A percentile compares a stretch with the other conserved stretches of the same genome.
phyloP scores from a whole-genome alignment of 2,797 vertebrate genomes.

The Artibeus lituratus region DNA sequence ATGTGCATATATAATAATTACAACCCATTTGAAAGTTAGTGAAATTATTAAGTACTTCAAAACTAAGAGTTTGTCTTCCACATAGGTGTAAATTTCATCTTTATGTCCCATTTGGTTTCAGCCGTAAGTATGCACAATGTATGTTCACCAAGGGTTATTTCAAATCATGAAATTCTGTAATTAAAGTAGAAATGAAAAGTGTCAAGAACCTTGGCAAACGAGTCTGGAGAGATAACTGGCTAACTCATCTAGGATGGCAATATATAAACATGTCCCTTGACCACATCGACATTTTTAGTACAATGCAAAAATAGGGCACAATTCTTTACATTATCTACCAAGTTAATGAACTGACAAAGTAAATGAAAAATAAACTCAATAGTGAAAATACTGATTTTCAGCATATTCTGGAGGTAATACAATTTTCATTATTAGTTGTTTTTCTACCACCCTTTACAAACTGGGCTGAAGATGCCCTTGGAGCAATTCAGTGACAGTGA shows the following conservation, averaged over 20 bases:
- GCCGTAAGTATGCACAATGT: neutral
- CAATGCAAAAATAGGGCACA: neutral
- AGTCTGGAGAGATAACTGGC: neutral
- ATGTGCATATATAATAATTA: neutral
- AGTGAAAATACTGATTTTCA: neutral
- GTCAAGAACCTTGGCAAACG: neutral
- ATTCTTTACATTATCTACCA: neutral
- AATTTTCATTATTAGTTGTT: neutral
- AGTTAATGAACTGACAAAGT: neutral
- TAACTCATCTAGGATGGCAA: neutral
- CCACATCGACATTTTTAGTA: neutral
- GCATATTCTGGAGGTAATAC: neutral
- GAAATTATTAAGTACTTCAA: conserved; percentile 17
- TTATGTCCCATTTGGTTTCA: neutral
- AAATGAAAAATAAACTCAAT: neutral
- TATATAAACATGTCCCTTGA: neutral
- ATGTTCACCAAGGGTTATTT: neutral
- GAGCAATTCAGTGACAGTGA: neutral
- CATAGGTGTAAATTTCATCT: neutral
- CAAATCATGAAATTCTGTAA: neutral
- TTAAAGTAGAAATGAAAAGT: conserved; percentile 42
- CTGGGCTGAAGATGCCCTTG: neutral
- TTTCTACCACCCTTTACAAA: neutral
- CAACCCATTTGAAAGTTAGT: neutral
- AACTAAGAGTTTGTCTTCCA: neutral